These are phyloP conservation scores for Laticauda laticaudata DNA, from an alignment of 2,113 vertebrate species.

Conservation along the genomic window DNA sequence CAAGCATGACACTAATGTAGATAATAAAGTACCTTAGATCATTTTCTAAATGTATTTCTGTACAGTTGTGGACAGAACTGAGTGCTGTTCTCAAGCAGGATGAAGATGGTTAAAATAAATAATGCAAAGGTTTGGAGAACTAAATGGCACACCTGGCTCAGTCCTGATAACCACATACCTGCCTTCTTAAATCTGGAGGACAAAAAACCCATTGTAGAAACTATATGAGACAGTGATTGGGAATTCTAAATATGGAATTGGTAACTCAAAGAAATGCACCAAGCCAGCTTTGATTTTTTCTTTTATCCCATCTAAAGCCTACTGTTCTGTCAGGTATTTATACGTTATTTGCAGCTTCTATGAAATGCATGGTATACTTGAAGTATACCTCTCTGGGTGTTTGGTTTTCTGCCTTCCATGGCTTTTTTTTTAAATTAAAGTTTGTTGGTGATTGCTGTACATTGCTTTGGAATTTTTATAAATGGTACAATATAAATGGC, in stretches of 20 bases:
- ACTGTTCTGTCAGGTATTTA: neutral
- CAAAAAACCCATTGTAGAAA: neutral
- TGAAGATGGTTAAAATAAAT: neutral
- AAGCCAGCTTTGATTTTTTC: neutral
- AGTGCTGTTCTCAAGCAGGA: neutral
- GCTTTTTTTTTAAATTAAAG: neutral
- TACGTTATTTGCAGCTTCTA: neutral
- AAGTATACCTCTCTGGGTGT: neutral
- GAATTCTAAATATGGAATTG: neutral
- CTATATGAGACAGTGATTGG: neutral
- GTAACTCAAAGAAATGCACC: neutral
- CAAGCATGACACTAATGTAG: neutral
- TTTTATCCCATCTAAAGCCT: neutral
- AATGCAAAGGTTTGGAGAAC: neutral
- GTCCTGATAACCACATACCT: neutral
- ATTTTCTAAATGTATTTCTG: neutral
- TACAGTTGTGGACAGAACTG: accelerated
- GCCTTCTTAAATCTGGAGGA: neutral
- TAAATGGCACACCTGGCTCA: neutral
- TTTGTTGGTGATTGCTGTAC: neutral
- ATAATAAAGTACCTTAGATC: accelerated
- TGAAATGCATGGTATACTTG: neutral
- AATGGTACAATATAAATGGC: neutral
- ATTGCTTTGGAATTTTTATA: neutral
- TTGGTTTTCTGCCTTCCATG: neutral